Evolutionary conservation across 1,140 invertebrate genomes (phyloP).

Genomic region (Cherax quadricarinatus): DNA sequence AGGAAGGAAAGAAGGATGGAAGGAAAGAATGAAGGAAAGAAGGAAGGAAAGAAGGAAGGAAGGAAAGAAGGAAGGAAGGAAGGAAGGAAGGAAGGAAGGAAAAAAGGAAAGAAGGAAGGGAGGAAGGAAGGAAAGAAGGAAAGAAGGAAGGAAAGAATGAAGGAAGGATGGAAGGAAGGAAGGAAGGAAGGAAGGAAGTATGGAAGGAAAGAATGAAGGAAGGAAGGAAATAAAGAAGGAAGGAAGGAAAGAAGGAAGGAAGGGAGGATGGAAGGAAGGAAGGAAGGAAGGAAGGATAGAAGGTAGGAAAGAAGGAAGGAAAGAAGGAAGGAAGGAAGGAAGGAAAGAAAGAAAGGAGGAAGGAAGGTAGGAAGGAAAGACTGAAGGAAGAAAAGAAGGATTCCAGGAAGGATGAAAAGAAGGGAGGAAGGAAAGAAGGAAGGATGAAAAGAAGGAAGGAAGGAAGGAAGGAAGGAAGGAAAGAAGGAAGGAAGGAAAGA

Average conservation of each 20-base stretch:
- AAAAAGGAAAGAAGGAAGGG: background rate
- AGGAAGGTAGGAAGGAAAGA: too few species aligned
- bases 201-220: too few species aligned
- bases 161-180: too few species aligned
- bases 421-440: background rate
- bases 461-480: background rate
- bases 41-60: background rate
- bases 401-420: too few species aligned
- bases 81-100: slow-evolving; percentile 9
- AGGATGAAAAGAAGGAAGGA: background rate
- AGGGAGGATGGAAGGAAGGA: background rate
- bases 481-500: background rate
- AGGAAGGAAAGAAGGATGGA: background rate
- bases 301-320: too few species aligned
- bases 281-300: slow-evolving; percentile 8
- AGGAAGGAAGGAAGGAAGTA: too few species aligned
- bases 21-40: too few species aligned
- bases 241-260: background rate
- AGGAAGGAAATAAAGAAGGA: too few species aligned
- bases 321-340: too few species aligned
- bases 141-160: too few species aligned
- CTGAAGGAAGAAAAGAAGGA: too few species aligned
- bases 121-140: background rate
- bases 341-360: too few species aligned
- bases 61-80: background rate